Base-by-base conservation (phyloP, 2,888 invertebrate species). In the Shargacucullia verbasci region DNA sequence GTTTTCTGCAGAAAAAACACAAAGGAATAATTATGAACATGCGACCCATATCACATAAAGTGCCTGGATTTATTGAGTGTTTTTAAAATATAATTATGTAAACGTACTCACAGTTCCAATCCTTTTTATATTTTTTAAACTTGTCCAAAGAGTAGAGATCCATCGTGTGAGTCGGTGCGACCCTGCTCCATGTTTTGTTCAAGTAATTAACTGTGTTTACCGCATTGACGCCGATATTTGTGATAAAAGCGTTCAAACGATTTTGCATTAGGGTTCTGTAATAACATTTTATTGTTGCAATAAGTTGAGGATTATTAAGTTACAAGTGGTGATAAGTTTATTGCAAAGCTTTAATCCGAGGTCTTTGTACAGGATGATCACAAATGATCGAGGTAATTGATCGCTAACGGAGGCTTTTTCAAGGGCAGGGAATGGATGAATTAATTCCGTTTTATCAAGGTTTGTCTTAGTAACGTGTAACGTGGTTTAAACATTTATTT, bases 81-180 rank as follows among this genome's bases (percentile, higher is more conserved):
- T 5, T 27, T 5, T 27, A 29, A 9, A 9, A 29, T 6, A 20
- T 29, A 29, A 29, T 7, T 1, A 29, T 9, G 2, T 29, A 29
- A 9, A 25, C 38, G 31, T 44, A 80, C 81, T 81, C 4, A 82
- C 80, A 80, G 13, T 65, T 75, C 80, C 79, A 82, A 59, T 80
- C 79, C 33, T 52, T 79, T 58, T 80, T 79, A 43, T 81, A 80
- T 31, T 59, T 78, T 59, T 75, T 70, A 60, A 80, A 81, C 41
- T 66, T 79, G 1, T 78, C 66, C 31, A 79, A 13, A 13, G 75
- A 68, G 11, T 73, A 64, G 1, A 72, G 39, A 53, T 78, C 76
- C 74, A 78, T 79, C 35, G 53, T 59, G 41, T 44, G 27, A 38
- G 40, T 12, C 15, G 57, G 46, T 6, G 39, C 56, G 3, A 53